These are phyloP conservation scores for Magallana ariakensis DNA, from an alignment of 1,140 invertebrate genomes.

Conservation along the genomic window DNA sequence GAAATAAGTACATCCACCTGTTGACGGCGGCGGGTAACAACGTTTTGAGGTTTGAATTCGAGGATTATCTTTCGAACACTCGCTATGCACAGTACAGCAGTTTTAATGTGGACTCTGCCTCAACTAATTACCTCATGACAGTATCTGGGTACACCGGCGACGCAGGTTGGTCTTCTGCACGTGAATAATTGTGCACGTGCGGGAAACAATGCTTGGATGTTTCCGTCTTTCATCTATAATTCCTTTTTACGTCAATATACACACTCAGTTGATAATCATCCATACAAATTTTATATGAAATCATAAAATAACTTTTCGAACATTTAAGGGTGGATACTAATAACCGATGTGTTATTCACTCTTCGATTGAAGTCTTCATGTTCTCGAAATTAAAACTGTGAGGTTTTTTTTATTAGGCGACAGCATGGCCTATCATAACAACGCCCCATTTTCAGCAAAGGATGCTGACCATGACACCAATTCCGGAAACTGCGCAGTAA, in stretches of 20 bases:
- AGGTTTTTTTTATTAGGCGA: background rate
- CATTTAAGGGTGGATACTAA: too few species aligned
- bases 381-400: background rate
- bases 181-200: too few species aligned
- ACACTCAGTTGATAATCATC: too few species aligned
- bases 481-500: constrained; percentile 14
- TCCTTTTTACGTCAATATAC: too few species aligned
- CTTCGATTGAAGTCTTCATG: too few species aligned
- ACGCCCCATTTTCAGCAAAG: background rate
- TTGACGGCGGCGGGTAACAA: background rate
- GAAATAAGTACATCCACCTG: constrained; percentile 21
- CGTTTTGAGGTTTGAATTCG: background rate
- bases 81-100: constrained; percentile 12
- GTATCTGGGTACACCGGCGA: constrained; percentile 6
- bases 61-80: background rate
- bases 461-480: constrained; percentile 13
- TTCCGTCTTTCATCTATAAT: too few species aligned
- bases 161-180: constrained; percentile 4
- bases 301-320: too few species aligned
- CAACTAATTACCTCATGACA: constrained; percentile 19
- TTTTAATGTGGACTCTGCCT: background rate
- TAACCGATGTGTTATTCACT: too few species aligned
- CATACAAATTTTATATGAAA: too few species aligned
- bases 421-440: background rate
- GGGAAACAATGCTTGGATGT: too few species aligned